Evolutionary conservation across 2,797 vertebrate genomes (phyloP).

Genomic region (Spinus pinus): DNA sequence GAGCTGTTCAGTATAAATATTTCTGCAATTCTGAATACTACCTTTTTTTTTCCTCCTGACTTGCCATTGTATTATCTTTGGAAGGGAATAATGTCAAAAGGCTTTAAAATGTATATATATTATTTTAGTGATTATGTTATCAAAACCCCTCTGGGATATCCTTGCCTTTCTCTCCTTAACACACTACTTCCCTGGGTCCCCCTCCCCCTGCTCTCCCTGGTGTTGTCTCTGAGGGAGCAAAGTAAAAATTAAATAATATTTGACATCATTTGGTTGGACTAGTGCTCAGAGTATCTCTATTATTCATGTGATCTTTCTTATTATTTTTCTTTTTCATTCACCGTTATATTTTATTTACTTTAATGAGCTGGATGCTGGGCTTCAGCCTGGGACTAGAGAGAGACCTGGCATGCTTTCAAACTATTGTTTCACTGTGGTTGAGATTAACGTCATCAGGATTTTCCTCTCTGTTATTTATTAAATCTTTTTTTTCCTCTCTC

Average conservation of each 20-base stretch:
- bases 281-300: slow-evolving; percentile 40
- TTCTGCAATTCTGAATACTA: neutral
- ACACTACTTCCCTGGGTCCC: neutral
- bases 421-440: slow-evolving; percentile 44
- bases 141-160: neutral
- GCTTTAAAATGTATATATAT: neutral
- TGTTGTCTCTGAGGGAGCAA: slow-evolving; percentile 26
- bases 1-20: neutral
- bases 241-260: slow-evolving; percentile 54
- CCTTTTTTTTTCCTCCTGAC: neutral
- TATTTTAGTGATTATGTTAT: slow-evolving; percentile 23
- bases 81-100: slow-evolving; percentile 1
- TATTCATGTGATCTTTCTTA: slow-evolving; percentile 31
- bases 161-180: neutral
- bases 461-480: slow-evolving; percentile 53
- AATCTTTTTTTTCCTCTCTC: neutral
- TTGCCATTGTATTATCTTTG: neutral
- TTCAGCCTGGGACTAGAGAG: neutral
- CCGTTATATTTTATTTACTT: slow-evolving; percentile 54
- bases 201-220: neutral
- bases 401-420: neutral
- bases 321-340: slow-evolving; percentile 43
- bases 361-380: slow-evolving; percentile 26
- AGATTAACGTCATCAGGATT: slow-evolving; percentile 23
- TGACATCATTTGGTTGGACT: slow-evolving; percentile 55